Base-by-base conservation (phyloP, 1,140 invertebrate species). In the Lepidurus arcticus region DNA sequence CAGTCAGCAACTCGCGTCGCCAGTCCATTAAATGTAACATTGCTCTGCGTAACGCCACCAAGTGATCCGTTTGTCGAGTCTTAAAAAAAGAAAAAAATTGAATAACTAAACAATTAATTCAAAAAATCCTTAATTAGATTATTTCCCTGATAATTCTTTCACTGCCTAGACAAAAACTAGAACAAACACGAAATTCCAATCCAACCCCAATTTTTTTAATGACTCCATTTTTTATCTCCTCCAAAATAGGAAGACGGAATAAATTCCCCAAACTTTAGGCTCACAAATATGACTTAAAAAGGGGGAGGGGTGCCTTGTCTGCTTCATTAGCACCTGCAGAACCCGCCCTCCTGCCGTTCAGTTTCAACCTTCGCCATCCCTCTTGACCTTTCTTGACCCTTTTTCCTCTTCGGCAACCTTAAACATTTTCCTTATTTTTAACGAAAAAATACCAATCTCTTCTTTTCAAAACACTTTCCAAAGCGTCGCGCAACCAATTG, bases 1-100 rank as follows among this genome's bases (percentile, higher is more conserved):
- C 93, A 34, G 91, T 91, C 34, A 97, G 87, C 2, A 98, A 88
- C 82, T 94, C 91, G 21, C 92, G 87, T 44, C 96, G 86, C 86
- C 92, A 93, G 81, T 94, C 92, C 75, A 96, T 87, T 80, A 98
- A 85, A 81, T 97, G 94, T 78, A 91, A 85, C 93, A 98, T 97
- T 44, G 94, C 94, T 82, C 93, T 92, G 7, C 91, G 88, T 42
- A 98, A 87, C 1, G 91, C 91, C 79, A 89, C 89, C 85, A 95
- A 94, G 84, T 94, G 92, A 86, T 94, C 93, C 0, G 87, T 88
- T 82, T 94, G 91, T 79, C 92, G 88, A 82, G 93, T 91, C 94
- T 95, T 83, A 3, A 84, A 85, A 81, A 44, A n/a, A 80, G 76
- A 79, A n/a, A 45, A 79, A 75, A 34, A 3, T 34, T 34, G 34